Evolutionary conservation across 2,113 vertebrate genomes (phyloP).

Genomic region (Conger conger): DNA sequence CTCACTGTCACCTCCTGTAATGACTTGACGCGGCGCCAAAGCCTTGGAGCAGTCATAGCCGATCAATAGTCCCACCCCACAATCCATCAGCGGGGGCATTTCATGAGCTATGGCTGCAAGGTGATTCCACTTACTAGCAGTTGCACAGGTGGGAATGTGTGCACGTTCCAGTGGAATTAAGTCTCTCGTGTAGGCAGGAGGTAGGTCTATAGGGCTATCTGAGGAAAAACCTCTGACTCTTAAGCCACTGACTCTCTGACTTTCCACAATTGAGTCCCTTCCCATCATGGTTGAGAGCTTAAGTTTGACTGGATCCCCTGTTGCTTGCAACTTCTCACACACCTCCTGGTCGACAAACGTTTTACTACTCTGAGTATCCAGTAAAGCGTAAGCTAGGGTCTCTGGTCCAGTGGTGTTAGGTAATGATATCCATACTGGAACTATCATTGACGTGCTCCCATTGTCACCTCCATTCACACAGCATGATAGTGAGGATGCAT

Average conservation of each 20-base stretch:
- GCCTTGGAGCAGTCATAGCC: conserved; percentile 35
- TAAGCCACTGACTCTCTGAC: conserved; percentile 36
- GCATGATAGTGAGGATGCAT: conserved; percentile 28
- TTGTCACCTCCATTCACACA: conserved; percentile 19
- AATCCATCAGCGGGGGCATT: too few relatives aligned
- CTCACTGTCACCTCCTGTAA: conserved; percentile 32
- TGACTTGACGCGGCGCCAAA: conserved; percentile 18
- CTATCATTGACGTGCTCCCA: conserved; percentile 39
- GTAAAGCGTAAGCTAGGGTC: conserved; percentile 35
- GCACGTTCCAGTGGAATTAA: conserved; percentile 1
- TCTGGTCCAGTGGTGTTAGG: conserved; percentile 6
- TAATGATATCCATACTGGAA: conserved; percentile 40
- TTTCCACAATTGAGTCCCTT: conserved; percentile 27
- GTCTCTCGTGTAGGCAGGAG: not conserved
- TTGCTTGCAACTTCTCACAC: conserved; percentile 30
- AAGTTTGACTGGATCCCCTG: conserved; percentile 34
- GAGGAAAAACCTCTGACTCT: too few relatives aligned
- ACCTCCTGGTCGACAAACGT: conserved; percentile 36
- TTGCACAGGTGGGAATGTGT: conserved; percentile 23
- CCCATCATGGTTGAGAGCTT: conserved; percentile 42
- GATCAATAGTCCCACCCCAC: too few relatives aligned
- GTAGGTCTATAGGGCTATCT: not conserved
- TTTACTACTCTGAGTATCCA: conserved; percentile 38
- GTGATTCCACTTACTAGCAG: too few relatives aligned
- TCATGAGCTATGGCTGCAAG: too few relatives aligned